Percentiles rank a stretch among this genome's conserved stretches.
Conservation (phyloP, 2,113 vertebrate species). For the Archilochus colubris region DNA sequence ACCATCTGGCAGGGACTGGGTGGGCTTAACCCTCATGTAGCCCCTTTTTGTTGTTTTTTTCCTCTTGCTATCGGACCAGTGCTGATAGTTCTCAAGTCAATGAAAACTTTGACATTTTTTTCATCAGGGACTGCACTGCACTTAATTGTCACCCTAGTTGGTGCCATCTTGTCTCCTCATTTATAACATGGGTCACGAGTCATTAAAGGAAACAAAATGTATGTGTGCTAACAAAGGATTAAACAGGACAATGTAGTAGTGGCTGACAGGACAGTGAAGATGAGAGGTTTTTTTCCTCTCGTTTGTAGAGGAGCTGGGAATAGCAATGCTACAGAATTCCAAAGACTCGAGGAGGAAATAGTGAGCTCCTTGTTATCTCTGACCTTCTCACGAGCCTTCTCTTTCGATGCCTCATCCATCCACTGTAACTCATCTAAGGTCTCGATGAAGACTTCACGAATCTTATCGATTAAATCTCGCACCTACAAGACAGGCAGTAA, state of each 20-base stretch:
- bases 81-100: neutral
- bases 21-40: neutral
- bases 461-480: constrained; percentile 87
- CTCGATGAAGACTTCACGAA: constrained; percentile 91
- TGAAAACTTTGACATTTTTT: neutral
- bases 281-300: neutral
- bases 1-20: too few relatives aligned
- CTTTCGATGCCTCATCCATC: constrained; percentile 92
- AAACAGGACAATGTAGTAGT: neutral
- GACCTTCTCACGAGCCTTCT: constrained; percentile 92
- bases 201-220: neutral
- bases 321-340: neutral
- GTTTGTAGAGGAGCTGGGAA: neutral
- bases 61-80: neutral
- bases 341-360: neutral
- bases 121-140: neutral
- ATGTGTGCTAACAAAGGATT: neutral
- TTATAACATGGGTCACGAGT: neutral
- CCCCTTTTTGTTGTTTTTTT: too few relatives aligned
- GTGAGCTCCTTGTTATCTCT: neutral
- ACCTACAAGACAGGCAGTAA: constrained; percentile 78
- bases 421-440: constrained; percentile 91
- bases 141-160: neutral
- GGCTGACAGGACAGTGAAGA: neutral
- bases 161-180: neutral